A percentile compares a stretch with the other conserved stretches of the same genome.
Evolutionary conservation across 1,140 invertebrate genomes (phyloP).

Genomic region (Globodera rostochiensis): DNA sequence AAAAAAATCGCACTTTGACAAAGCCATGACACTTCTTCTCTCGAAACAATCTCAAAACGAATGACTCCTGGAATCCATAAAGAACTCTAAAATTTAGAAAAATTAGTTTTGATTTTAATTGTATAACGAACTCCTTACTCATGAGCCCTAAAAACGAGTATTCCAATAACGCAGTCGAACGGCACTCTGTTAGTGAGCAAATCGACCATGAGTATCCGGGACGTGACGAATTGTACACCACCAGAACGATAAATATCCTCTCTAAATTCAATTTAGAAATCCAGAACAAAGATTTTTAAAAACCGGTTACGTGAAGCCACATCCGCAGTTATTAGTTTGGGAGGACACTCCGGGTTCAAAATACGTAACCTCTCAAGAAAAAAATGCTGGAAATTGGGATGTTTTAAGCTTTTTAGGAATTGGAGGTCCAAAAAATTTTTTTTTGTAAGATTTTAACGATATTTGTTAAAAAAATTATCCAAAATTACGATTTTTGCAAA

Average conservation of each 20-base stretch:
- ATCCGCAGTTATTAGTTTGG: constrained; percentile 52
- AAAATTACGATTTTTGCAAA: too few species aligned
- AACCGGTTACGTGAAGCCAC: constrained; percentile 54
- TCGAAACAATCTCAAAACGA: constrained; percentile 62
- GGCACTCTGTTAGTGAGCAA: constrained; percentile 88
- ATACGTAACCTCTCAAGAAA: constrained; percentile 51
- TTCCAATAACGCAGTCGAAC: constrained; percentile 81
- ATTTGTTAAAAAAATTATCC: too few species aligned
- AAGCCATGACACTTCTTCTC: constrained; percentile 62
- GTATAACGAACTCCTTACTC: constrained; percentile 64
- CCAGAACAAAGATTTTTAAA: not conserved
- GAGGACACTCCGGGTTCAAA: constrained; percentile 47
- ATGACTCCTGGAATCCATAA: constrained; percentile 58
- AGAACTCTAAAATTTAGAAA: constrained; percentile 46
- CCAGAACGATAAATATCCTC: constrained; percentile 80
- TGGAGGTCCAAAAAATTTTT: too few species aligned
- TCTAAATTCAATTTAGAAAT: constrained; percentile 53
- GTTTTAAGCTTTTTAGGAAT: too few species aligned
- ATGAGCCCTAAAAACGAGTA: constrained; percentile 87
- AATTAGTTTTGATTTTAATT: constrained; percentile 10
- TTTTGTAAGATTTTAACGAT: too few species aligned
- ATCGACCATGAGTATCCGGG: constrained; percentile 93
- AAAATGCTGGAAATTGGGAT: constrained; percentile 44
- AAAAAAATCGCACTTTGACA: constrained; percentile 39
- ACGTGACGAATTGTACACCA: constrained; percentile 84